Base-by-base conservation (phyloP, 2,113 vertebrate genomes). In the Colossoma macropomum region DNA sequence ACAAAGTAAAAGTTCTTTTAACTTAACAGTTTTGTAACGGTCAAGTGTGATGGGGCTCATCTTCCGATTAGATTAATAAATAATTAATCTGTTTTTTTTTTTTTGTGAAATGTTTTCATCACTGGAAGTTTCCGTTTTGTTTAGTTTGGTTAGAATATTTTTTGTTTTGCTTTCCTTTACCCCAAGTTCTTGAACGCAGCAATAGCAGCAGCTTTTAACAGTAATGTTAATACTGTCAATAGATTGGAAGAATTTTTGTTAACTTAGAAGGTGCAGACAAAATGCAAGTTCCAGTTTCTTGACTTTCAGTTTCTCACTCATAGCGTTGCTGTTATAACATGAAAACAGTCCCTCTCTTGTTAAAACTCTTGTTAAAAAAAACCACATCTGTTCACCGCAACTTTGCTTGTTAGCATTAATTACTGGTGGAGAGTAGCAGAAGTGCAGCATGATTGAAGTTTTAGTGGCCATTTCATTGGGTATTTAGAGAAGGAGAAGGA, bases 1-100 rank as follows among this genome's bases (percentile, higher is more conserved):
- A 99, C 97, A 99, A 99, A 99, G 97, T 99, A 98, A 98, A 98
- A 98, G 96, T 97, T 94, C 94, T 90, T 96, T 95, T 98, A 97
- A 99, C 97, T 99, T 99, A 99, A 98, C 98, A 98, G 97, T 98
- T 96, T 96, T 95, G 95, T 93, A 94, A 96, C 96, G 96, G 95
- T 95, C 93, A 88, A 94, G 93, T 95, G 94, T 96, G 95, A 93
- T 94, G 94, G 94, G 92, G 93, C 95, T 95, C 95, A 95, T 96
- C 95, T 93, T 96, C 95, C 95, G 82, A 79, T 84, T 76, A 94
- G 95, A 95, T 96, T 97, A 97, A 97, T 98, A 98, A 98, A 99
- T 99, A 98, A 97, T 95, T 95, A 95, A 93, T 95, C 95, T 92
- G 50, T 89, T 94, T 94, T 94, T 93, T 93, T 95, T 96, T 95